These are phyloP conservation scores for Odobenus rosmarus DNA, from an alignment of 2,113 vertebrate species.

Conservation along the genomic window DNA sequence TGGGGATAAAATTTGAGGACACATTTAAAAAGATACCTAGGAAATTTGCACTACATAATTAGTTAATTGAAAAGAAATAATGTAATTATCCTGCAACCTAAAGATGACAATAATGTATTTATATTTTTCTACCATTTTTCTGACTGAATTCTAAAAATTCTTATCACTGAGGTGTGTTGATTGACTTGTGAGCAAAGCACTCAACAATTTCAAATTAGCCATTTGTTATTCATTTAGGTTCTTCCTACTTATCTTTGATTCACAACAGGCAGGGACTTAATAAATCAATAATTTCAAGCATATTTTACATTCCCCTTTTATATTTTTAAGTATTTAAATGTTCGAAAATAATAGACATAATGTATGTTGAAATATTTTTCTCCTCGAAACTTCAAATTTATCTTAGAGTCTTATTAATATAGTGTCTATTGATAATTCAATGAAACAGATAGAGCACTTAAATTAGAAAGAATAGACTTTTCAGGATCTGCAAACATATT, in stretches of 20 bases:
- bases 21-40: neutral
- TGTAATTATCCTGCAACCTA: neutral
- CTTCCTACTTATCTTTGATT: slow-evolving; percentile 34
- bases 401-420: neutral
- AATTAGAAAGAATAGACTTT: slow-evolving; percentile 14
- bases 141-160: neutral
- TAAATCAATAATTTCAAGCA: slow-evolving; percentile 29
- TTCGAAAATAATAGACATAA: slow-evolving; percentile 6
- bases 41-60: neutral
- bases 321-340: neutral
- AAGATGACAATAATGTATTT: neutral
- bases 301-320: neutral
- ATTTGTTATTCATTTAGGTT: neutral
- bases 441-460: neutral
- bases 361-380: neutral
- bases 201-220: slow-evolving; percentile 3
- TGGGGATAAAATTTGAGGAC: neutral
- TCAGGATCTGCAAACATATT: neutral
- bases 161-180: neutral
- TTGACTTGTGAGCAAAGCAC: neutral
- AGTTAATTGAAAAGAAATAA: neutral
- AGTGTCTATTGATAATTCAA: neutral
- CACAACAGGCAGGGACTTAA: neutral
- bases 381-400: neutral
- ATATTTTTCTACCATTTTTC: neutral